A percentile compares a stretch with the other conserved stretches of the same genome.
phyloP scores from a whole-genome alignment of 1,140 invertebrate genomes.

The Ostrea edulis region DNA sequence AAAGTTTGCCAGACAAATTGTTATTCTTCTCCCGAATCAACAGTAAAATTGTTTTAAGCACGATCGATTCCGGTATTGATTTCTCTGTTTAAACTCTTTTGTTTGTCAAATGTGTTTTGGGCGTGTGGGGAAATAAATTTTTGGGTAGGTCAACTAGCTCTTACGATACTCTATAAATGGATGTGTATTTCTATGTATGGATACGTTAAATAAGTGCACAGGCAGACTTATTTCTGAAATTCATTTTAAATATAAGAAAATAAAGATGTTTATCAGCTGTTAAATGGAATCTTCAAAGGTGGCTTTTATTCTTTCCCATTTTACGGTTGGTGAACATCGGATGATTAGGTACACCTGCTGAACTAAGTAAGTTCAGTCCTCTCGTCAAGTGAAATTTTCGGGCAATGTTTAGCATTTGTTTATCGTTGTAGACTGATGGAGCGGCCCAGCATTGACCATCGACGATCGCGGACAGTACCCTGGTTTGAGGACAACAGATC shows the following conservation, averaged over 20 bases:
- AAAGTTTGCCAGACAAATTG: too few relatives aligned
- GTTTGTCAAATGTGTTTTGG: background rate
- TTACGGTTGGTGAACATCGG: too few relatives aligned
- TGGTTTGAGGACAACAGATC: conserved; percentile 63
- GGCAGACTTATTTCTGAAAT: background rate
- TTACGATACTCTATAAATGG: too few relatives aligned
- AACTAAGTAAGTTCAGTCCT: too few relatives aligned
- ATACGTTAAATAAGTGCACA: too few relatives aligned
- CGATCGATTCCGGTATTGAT: background rate
- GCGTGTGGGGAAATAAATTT: too few relatives aligned
- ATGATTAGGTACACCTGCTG: too few relatives aligned
- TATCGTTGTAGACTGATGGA: conserved; percentile 68
- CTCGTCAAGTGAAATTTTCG: background rate
- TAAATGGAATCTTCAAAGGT: background rate
- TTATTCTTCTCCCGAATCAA: too few relatives aligned
- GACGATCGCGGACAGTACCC: conserved; percentile 54
- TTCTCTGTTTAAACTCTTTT: background rate
- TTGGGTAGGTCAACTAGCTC: too few relatives aligned
- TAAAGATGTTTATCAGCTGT: background rate
- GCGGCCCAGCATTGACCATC: conserved; percentile 60
- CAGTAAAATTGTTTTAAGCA: background rate
- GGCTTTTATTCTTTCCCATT: background rate
- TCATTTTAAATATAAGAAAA: background rate
- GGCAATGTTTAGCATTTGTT: background rate
- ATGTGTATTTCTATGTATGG: too few relatives aligned